Evolutionary conservation across 2,888 invertebrate species (phyloP), one percentile per base, ranked within the genome.

Genomic region (Celastrina argiolus): DNA sequence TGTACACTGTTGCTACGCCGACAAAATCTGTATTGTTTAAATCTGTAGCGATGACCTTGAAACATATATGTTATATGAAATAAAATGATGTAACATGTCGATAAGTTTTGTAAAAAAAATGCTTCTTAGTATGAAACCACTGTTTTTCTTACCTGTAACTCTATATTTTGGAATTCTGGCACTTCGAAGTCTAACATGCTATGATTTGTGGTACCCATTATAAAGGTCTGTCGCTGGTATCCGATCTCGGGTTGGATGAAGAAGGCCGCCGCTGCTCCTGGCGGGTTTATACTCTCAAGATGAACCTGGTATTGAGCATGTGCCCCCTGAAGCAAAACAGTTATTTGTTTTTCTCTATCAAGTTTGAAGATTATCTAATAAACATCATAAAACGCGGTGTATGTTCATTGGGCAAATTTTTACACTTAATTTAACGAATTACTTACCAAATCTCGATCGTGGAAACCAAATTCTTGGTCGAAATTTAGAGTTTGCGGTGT

Each of bases 141-240:
- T 7, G 4, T 6, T 3, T 2, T 1, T 42, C 80, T 63, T 76
- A 83, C 83, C 93, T 83, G 72, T 66, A 87, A 73, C 75, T 65
- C 73, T 45, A 90, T 88, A 7, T 83, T 72, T 71, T 88, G 88
- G 88, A 93, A 94, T 2, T 79, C 74, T 0, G 75, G 71, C 34
- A 90, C 83, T 78, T 94, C 94, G 74, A 85, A 95, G 76, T 95
- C 94, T 22, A 95, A 82, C 75, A 89, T 80, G 5, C 76, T 75
- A 68, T 92, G 89, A 77, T 94, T 82, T 2, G 79, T 73, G 2
- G 94, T 93, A 10, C 92, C 92, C 78, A 94, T 85, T 36, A 91
- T 88, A 78, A 94, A 94, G 58, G 83, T 81, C 69, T 92, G 92
- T 3, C 82, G 76, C 76, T 94, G 93, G 79, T 94, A 94, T 14